A percentile compares a stretch with the other conserved stretches of the same genome.
Conservation (phyloP, 37 sponge, comb jelly and placozoan genomes). For the Chondrosia reniformis region DNA sequence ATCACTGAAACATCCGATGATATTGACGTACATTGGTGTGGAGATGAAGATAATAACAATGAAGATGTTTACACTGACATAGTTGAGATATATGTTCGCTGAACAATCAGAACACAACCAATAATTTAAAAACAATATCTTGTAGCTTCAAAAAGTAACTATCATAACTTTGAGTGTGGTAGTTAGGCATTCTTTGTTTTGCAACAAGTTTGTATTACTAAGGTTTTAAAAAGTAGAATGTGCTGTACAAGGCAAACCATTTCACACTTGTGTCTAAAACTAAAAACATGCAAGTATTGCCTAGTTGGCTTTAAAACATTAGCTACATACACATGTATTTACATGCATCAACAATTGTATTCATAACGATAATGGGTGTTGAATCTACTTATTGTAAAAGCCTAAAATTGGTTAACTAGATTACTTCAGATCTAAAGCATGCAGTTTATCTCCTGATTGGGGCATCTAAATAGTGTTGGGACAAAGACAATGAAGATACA, state of each 20-base stretch:
- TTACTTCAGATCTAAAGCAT: too few relatives aligned
- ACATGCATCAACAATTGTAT: too few relatives aligned
- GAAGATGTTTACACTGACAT: conserved; percentile 1
- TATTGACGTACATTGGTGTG: neutral
- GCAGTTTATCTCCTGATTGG: too few relatives aligned
- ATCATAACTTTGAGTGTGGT: neutral
- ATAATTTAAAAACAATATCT: neutral
- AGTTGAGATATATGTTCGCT: conserved; percentile 7
- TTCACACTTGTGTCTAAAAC: too few relatives aligned
- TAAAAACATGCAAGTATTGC: too few relatives aligned
- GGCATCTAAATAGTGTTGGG: too few relatives aligned
- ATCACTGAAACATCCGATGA: neutral
- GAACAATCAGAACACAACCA: neutral
- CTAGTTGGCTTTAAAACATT: too few relatives aligned
- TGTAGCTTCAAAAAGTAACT: neutral
- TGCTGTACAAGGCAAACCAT: too few relatives aligned
- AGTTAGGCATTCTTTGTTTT: neutral
- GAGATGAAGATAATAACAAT: neutral
- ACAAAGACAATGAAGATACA: neutral
- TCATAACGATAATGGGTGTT: too few relatives aligned
- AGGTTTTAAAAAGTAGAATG: neutral
- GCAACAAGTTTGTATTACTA: neutral
- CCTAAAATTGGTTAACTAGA: too few relatives aligned
- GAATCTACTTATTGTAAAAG: too few relatives aligned
- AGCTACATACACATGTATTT: too few relatives aligned